phyloP scores from a whole-genome alignment of 2,888 invertebrate genomes.

The Diadegma fenestrale region DNA sequence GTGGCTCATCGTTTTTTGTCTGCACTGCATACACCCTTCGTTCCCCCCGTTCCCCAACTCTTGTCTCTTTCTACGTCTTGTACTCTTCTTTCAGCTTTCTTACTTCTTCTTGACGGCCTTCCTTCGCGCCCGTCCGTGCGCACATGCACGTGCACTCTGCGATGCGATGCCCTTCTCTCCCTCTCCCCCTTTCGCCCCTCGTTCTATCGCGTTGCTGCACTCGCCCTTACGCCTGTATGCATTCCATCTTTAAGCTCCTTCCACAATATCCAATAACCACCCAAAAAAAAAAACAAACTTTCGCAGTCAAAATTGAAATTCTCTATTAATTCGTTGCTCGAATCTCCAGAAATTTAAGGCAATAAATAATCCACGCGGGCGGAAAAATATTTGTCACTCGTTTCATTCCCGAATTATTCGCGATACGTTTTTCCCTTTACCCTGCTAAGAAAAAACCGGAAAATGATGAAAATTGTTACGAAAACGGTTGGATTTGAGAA shows the following conservation, averaged over 20 bases:
- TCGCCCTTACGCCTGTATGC: slow-evolving; percentile 56
- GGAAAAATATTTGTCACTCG: too few relatives aligned
- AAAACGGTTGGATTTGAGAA: too few relatives aligned
- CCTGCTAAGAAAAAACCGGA: neutral
- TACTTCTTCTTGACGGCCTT: slow-evolving; percentile 68
- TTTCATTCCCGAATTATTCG: too few relatives aligned
- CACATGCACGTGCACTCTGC: slow-evolving; percentile 60
- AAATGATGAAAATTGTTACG: neutral
- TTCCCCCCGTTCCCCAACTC: neutral
- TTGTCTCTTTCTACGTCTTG: slow-evolving; percentile 46
- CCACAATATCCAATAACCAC: slow-evolving; percentile 23
- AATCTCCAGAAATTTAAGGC: neutral
- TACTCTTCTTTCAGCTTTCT: slow-evolving; percentile 59
- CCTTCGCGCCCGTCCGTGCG: slow-evolving; percentile 54
- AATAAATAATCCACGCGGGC: neutral
- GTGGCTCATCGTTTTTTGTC: slow-evolving; percentile 81
- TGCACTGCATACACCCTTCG: slow-evolving; percentile 76
- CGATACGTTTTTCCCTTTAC: too few relatives aligned
- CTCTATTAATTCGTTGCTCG: neutral
- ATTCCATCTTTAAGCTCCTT: slow-evolving; percentile 53
- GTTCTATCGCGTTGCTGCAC: slow-evolving; percentile 46
- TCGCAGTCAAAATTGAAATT: neutral
- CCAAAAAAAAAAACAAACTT: neutral
- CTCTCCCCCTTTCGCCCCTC: slow-evolving; percentile 7
- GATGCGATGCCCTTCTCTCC: slow-evolving; percentile 61